These are phyloP conservation scores for Agelas oroides DNA, from an alignment of 37 sponge, comb jelly and placozoan species.

Conservation along the genomic window DNA sequence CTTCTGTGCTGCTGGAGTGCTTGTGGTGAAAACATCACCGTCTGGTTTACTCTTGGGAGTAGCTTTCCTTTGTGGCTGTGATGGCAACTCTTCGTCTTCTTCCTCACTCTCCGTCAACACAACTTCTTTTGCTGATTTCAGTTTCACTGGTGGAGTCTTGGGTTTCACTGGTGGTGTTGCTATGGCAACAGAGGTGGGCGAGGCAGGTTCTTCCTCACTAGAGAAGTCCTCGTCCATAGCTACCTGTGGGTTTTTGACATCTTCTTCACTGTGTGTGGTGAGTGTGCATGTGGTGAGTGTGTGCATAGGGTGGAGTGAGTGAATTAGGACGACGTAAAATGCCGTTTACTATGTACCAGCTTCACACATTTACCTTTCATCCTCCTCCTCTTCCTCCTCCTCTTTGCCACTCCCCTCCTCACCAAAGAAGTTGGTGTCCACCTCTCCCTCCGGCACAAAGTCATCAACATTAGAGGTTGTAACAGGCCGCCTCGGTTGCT, in stretches of 20 bases:
- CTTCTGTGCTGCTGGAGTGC: not conserved
- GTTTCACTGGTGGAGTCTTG: not conserved
- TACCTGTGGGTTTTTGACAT: constrained; percentile 37
- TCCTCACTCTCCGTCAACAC: constrained; percentile 66
- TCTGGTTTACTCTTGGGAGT: not conserved
- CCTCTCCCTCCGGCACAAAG: constrained; percentile 72
- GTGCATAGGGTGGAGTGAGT: constrained; percentile 2
- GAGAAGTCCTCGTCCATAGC: constrained; percentile 71
- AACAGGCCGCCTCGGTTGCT: not conserved
- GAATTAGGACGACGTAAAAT: not conserved
- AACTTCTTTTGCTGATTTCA: constrained; percentile 66
- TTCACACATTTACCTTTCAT: constrained; percentile 11
- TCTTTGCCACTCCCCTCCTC: constrained; percentile 34
- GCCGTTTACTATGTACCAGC: not conserved
- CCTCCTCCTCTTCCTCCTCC: constrained; percentile 43
- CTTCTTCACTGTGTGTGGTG: constrained; percentile 46
- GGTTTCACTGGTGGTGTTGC: not conserved
- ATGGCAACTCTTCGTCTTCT: constrained; percentile 32
- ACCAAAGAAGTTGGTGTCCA: constrained; percentile 36
- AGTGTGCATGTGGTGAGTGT: constrained; percentile 12
- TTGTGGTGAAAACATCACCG: not conserved
- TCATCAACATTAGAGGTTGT: constrained; percentile 46
- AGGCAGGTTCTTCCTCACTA: constrained; percentile 26
- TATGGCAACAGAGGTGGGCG: not conserved
- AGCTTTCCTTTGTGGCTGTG: not conserved